These are phyloP conservation scores for Phragmatobia fuliginosa DNA, from an alignment of 2,888 invertebrate species.

Conservation along the genomic window DNA sequence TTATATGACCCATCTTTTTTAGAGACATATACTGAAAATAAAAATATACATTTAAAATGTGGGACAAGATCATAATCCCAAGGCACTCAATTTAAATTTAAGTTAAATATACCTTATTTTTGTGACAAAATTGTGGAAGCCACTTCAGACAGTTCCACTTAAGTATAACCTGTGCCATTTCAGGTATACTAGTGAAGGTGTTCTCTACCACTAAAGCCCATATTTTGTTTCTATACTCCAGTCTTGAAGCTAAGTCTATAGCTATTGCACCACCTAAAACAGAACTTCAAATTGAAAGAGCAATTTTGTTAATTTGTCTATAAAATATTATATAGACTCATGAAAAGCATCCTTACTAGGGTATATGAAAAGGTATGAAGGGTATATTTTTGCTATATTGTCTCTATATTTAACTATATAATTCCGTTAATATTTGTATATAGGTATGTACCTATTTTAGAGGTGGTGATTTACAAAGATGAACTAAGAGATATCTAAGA, in stretches of 20 bases:
- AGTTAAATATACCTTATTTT: slow-evolving; percentile 92
- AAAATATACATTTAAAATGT: background rate
- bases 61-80: background rate
- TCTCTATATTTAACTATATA: too few species aligned
- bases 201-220: slow-evolving; percentile 97
- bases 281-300: background rate
- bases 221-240: slow-evolving; percentile 92
- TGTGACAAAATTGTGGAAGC: slow-evolving; percentile 94
- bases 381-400: too few species aligned
- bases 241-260: slow-evolving; percentile 93
- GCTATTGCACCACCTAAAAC: slow-evolving; percentile 94
- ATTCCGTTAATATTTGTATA: too few species aligned
- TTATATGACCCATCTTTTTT: slow-evolving; percentile 90
- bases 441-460: too few species aligned
- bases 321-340: background rate
- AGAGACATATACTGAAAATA: slow-evolving; percentile 89
- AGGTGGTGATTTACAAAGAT: too few species aligned
- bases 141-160: slow-evolving; percentile 90
- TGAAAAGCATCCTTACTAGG: too few species aligned
- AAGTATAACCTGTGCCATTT: slow-evolving; percentile 95
- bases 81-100: too few species aligned
- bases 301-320: background rate
- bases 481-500: too few species aligned
- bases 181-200: slow-evolving; percentile 97
- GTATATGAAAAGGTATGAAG: too few species aligned